Base-by-base conservation (phyloP, 30 jellyfish, hydroid and myxozoan species). In the Catostylus mosaicus region DNA sequence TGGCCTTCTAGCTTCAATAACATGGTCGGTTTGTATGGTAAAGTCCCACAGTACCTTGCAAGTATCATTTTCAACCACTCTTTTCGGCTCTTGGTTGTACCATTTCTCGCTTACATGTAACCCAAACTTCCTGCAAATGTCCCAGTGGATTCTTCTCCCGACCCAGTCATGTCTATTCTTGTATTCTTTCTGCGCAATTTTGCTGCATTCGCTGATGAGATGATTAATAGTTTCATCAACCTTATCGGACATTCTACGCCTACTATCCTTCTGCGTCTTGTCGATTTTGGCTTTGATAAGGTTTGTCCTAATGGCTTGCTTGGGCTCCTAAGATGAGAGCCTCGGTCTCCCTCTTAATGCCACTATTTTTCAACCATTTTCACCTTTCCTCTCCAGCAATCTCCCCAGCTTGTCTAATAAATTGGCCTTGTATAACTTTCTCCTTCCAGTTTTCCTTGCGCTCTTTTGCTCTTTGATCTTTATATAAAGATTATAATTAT, bases 141-240 rank as follows among this genome's bases (percentile, higher is more conserved):
- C 86, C 59, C 73, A 74, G 32, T 74, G 74, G 1, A 50, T 74
- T 51, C 60, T 73, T 73, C 5, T 73, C 52, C 64, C 81, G 26
- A 68, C 65, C 65, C 65, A 68, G 34, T 68, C 62, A 65, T 65
- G 78, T 65, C 78, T 65, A 31, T 31, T 24, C 52, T 65, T 65
- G 78, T 65, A 65, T 31, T 68, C 65, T 68, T 68, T 68, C 34
- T 68, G 81, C 64, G 65, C 81, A 27, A 68, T 38, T 68, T 68
- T 56, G 69, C 81, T 68, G 80, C 88, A 77, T 31, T 52, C 12
- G 11, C 54, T 40, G 14, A 5, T 24, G 37, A 40, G 73, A 59
- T 78, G 89, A 57, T 78, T 60, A 9, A 78, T 63, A n/a, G 89
- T 60, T 78, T 78, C 89, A 14, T 60, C 81, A 30, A 33, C 80